These are phyloP conservation scores for Tenthredo notha DNA, from an alignment of 2,888 invertebrate species.

Conservation along the genomic window DNA sequence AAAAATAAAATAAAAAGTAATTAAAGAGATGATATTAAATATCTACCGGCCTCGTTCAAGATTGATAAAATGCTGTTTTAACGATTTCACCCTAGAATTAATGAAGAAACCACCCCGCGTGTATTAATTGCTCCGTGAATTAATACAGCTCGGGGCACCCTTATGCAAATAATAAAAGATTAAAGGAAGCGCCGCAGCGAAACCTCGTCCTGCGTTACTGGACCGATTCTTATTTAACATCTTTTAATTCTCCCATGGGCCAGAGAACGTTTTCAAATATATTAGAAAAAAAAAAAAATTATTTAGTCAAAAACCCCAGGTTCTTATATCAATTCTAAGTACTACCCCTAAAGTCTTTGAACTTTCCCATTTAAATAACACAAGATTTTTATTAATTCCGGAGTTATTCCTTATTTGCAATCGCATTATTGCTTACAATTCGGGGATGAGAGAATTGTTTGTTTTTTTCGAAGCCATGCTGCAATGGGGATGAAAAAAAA, in stretches of 20 bases:
- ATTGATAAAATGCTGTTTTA: slow-evolving; percentile 36
- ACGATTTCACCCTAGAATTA: slow-evolving; percentile 46
- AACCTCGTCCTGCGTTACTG: not conserved
- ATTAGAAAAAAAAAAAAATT: no score
- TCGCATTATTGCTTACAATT: no score
- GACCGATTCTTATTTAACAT: slow-evolving; percentile 57
- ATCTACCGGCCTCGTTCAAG: not conserved
- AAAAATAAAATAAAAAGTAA: not conserved
- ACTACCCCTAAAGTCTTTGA: no score
- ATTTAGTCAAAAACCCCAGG: no score
- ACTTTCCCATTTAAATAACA: no score
- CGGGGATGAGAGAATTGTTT: no score
- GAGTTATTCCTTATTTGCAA: no score
- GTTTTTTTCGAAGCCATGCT: no score
- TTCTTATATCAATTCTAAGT: no score
- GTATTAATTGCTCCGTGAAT: slow-evolving; percentile 51
- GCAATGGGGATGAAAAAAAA: no score
- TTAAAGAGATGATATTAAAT: slow-evolving; percentile 39
- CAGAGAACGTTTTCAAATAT: no score
- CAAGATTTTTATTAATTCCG: no score
- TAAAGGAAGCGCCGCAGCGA: slow-evolving; percentile 36
- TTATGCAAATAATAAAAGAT: slow-evolving; percentile 53
- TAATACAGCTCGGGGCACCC: slow-evolving; percentile 39
- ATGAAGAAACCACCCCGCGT: slow-evolving; percentile 35
- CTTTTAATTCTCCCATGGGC: not conserved